Evolutionary conservation across 2,797 vertebrate genomes (phyloP).

Genomic region (Coluber constrictor): DNA sequence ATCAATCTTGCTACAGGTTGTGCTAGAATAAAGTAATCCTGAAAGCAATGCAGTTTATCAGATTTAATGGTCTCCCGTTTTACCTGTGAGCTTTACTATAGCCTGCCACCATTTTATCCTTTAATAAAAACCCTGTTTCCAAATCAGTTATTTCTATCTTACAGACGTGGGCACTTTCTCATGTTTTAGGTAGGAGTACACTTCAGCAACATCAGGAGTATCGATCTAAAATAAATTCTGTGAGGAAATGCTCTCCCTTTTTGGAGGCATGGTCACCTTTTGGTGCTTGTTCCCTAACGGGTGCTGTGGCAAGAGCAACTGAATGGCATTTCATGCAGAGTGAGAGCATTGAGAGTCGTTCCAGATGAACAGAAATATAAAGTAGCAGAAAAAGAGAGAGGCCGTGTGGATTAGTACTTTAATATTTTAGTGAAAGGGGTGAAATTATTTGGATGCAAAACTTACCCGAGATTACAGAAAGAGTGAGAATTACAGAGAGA

Average conservation of each 20-base stretch:
- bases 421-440: conserved; percentile 41
- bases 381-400: conserved; percentile 18
- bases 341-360: conserved; percentile 18
- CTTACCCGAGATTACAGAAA: conserved; percentile 38
- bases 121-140: background rate
- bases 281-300: background rate
- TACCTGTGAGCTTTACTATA: background rate
- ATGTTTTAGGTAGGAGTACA: background rate
- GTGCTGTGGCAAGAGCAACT: background rate
- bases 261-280: background rate
- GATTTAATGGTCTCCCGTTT: background rate
- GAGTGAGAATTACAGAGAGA: conserved; percentile 65
- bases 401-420: conserved; percentile 42
- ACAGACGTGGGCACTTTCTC: too few species aligned
- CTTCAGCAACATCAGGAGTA: background rate
- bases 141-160: background rate
- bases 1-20: background rate
- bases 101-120: background rate
- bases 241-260: background rate
- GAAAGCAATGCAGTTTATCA: background rate
- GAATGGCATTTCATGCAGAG: conserved; percentile 1
- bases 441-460: background rate
- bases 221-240: background rate
- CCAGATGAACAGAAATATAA: conserved; percentile 33
- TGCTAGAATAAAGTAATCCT: background rate